Percentiles rank a stretch among this genome's conserved stretches.
Conservation (phyloP, 1,140 invertebrate genomes). For the Drosophila mojavensis region DNA sequence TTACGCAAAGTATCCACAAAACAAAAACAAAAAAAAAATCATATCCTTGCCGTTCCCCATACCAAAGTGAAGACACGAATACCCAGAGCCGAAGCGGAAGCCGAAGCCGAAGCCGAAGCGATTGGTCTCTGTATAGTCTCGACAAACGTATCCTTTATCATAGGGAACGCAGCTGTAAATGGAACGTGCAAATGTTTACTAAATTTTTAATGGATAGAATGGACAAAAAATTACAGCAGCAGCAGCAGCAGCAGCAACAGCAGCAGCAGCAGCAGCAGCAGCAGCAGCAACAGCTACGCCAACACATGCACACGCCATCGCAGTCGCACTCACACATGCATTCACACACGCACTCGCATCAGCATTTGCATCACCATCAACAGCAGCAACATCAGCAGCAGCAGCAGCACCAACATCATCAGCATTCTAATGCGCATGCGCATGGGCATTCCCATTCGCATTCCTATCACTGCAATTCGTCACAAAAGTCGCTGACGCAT, state of each 20-base stretch:
- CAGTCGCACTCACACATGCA: constrained; percentile 16
- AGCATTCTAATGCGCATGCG: background rate
- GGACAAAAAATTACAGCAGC: constrained; percentile 58
- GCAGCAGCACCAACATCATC: background rate
- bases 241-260: constrained; percentile 29
- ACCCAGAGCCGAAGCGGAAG: background rate
- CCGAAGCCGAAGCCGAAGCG: background rate
- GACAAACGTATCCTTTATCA: background rate
- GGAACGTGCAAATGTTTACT: constrained; percentile 52
- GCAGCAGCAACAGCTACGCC: constrained; percentile 27
- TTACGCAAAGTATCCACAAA: constrained; percentile 40
- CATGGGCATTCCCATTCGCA: constrained; percentile 12
- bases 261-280: constrained; percentile 29
- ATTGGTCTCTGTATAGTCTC: background rate
- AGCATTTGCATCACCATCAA: background rate
- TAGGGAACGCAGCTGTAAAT: constrained; percentile 39
- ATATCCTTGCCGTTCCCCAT: background rate
- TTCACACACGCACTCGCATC: constrained; percentile 5
- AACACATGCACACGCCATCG: background rate
- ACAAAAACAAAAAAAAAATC: constrained; percentile 21
- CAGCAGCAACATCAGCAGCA: constrained; percentile 10
- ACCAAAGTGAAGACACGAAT: background rate
- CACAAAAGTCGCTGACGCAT: constrained; percentile 7
- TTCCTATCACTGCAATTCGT: constrained; percentile 9
- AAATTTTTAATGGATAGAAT: constrained; percentile 56